phyloP scores from a whole-genome alignment of 1,140 invertebrate genomes.

The Calliphora vicina region DNA sequence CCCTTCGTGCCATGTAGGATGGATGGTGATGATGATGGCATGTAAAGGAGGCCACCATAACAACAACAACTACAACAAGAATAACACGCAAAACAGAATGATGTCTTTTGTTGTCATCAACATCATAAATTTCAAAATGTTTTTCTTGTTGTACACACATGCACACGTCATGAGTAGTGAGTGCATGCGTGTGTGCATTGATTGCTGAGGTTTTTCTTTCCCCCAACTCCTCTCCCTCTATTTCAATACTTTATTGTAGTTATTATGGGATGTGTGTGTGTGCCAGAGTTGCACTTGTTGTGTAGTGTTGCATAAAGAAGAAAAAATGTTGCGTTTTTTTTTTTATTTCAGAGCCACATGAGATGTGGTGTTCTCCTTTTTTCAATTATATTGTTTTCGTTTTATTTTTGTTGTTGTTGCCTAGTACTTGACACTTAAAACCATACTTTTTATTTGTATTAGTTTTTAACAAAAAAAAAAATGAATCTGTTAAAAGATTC shows the following conservation, averaged over 20 bases:
- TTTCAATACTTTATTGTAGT: not conserved
- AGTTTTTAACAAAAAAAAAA: no score
- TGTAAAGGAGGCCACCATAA: constrained; percentile 11
- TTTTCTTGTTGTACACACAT: not conserved
- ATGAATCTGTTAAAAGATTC: no score
- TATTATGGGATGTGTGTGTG: not conserved
- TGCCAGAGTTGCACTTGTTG: not conserved
- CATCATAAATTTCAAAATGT: not conserved
- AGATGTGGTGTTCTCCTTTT: not conserved
- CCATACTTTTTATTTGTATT: no score
- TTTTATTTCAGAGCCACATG: not conserved
- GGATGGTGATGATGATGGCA: not conserved
- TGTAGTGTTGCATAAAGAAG: not conserved
- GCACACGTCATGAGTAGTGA: not conserved
- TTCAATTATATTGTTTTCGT: not conserved
- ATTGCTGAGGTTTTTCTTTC: not conserved
- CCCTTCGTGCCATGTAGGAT: not conserved
- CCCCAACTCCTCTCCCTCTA: not conserved
- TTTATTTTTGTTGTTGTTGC: not conserved
- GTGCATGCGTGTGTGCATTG: not conserved
- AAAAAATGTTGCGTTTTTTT: not conserved
- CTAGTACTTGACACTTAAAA: not conserved
- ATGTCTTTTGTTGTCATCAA: constrained; percentile 1
- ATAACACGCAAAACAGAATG: not conserved
- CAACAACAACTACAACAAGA: not conserved